Percentiles rank a stretch among this genome's conserved stretches.
These are phyloP conservation scores for Ctenoplectra terminalis DNA, from an alignment of 1,140 invertebrate species.

Conservation along the genomic window DNA sequence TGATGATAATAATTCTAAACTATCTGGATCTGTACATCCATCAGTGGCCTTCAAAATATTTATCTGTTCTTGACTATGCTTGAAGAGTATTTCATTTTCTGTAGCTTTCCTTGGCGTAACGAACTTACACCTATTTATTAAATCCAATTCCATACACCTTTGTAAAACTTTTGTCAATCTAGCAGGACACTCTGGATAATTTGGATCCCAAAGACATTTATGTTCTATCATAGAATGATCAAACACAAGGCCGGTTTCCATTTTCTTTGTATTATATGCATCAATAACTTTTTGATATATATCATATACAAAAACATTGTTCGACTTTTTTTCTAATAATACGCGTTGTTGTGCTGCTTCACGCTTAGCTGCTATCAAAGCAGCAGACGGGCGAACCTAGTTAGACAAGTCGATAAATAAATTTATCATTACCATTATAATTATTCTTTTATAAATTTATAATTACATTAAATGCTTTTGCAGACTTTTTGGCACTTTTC, in stretches of 20 bases:
- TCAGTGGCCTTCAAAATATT: constrained; percentile 87
- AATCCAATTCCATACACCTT: constrained; percentile 88
- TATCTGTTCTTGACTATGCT: constrained; percentile 87
- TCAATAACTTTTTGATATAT: constrained; percentile 85
- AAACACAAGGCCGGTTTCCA: constrained; percentile 90
- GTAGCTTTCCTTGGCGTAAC: constrained; percentile 86
- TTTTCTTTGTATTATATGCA: constrained; percentile 84
- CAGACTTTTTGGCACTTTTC: constrained; percentile 52
- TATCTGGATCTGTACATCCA: constrained; percentile 83
- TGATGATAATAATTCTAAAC: constrained; percentile 89
- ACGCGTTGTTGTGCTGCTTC: constrained; percentile 75
- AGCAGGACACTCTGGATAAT: constrained; percentile 92
- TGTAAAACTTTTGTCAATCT: constrained; percentile 88
- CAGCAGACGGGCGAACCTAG: constrained; percentile 78
- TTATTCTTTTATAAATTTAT: constrained; percentile 1
- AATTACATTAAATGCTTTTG: constrained; percentile 67
- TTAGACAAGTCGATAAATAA: background rate
- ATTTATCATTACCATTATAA: background rate
- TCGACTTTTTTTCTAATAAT: constrained; percentile 65
- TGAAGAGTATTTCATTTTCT: constrained; percentile 87
- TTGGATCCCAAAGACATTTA: constrained; percentile 91
- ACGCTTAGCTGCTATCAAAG: constrained; percentile 77
- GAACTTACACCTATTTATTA: constrained; percentile 87
- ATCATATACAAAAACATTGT: constrained; percentile 70
- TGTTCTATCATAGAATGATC: constrained; percentile 91